These are phyloP conservation scores for Beaufortia kweichowensis DNA, from an alignment of 2,113 vertebrate species.

Conservation along the genomic window DNA sequence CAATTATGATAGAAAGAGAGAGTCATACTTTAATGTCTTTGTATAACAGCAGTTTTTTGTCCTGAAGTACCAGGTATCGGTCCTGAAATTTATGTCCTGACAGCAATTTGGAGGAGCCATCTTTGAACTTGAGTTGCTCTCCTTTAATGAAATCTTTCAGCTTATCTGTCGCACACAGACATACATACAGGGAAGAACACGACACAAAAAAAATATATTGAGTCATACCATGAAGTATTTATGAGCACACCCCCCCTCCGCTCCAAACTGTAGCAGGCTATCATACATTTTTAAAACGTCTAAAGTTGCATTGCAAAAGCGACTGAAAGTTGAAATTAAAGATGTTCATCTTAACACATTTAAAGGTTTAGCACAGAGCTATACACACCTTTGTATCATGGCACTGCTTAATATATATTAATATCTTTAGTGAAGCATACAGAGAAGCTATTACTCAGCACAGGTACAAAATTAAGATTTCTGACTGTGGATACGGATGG, in stretches of 20 bases:
- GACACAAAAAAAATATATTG: neutral
- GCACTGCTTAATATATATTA: constrained; percentile 43
- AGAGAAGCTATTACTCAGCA: constrained; percentile 25
- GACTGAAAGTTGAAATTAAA: neutral
- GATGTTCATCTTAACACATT: constrained; percentile 29
- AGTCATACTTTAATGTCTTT: constrained; percentile 87
- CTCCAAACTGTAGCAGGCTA: neutral
- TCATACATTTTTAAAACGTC: constrained; percentile 11
- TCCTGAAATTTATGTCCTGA: constrained; percentile 94
- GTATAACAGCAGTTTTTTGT: constrained; percentile 85
- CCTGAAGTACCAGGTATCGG: constrained; percentile 81
- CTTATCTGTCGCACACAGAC: constrained; percentile 63
- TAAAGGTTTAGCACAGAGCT: constrained; percentile 6
- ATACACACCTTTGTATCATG: constrained; percentile 7
- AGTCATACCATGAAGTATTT: constrained; percentile 8
- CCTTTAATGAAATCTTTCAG: constrained; percentile 71
- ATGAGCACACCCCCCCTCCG: neutral
- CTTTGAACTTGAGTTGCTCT: constrained; percentile 84
- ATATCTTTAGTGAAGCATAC: constrained; percentile 41
- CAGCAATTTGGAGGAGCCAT: constrained; percentile 88
- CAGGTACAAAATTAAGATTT: constrained; percentile 29
- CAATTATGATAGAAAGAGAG: constrained; percentile 34
- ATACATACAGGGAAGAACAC: neutral
- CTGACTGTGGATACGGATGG: constrained; percentile 31
- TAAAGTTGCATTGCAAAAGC: constrained; percentile 13